These are phyloP conservation scores for Brachyistius frenatus DNA, from an alignment of 2,113 vertebrate genomes.

Conservation along the genomic window DNA sequence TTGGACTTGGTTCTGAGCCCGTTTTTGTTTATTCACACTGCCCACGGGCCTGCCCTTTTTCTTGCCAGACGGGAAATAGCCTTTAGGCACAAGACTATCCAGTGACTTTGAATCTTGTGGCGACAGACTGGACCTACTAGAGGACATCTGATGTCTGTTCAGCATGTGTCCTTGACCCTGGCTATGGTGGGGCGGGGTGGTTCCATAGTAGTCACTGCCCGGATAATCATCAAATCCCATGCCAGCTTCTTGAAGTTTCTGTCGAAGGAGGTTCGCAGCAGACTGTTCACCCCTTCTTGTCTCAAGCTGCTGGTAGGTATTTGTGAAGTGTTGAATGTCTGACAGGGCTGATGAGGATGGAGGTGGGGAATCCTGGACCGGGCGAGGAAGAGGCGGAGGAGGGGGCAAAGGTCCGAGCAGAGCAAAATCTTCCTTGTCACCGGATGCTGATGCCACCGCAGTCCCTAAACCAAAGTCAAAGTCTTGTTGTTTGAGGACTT, in stretches of 20 bases:
- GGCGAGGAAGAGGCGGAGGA: slow-evolving; percentile 83
- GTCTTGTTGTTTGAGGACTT: slow-evolving; percentile 78
- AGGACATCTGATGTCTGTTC: slow-evolving; percentile 79
- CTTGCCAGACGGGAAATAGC: slow-evolving; percentile 98
- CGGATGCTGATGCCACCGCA: slow-evolving; percentile 70
- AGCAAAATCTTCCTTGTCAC: slow-evolving; percentile 84
- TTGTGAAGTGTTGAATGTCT: slow-evolving; percentile 87
- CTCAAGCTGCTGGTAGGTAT: slow-evolving; percentile 86
- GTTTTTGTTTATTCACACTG: slow-evolving; percentile 97
- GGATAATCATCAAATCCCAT: slow-evolving; percentile 85
- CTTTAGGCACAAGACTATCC: slow-evolving; percentile 89
- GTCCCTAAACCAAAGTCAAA: slow-evolving; percentile 85
- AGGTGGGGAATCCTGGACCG: slow-evolving; percentile 84
- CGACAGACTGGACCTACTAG: slow-evolving; percentile 73
- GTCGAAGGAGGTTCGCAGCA: slow-evolving; percentile 83
- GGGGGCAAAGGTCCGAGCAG: slow-evolving; percentile 85
- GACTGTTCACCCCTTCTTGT: slow-evolving; percentile 84
- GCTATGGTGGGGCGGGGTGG: slow-evolving; percentile 77
- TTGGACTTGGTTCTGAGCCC: slow-evolving; percentile 82
- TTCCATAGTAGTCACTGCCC: slow-evolving; percentile 81
- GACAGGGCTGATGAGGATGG: slow-evolving; percentile 86
- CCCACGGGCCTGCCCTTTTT: slow-evolving; percentile 97
- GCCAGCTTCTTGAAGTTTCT: slow-evolving; percentile 84
- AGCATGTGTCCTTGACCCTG: slow-evolving; percentile 80
- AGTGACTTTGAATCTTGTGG: slow-evolving; percentile 77